A percentile compares a stretch with the other conserved stretches of the same genome.
Evolutionary conservation across 2,113 vertebrate genomes (phyloP).

Genomic region (Psilopogon haemacephalus): DNA sequence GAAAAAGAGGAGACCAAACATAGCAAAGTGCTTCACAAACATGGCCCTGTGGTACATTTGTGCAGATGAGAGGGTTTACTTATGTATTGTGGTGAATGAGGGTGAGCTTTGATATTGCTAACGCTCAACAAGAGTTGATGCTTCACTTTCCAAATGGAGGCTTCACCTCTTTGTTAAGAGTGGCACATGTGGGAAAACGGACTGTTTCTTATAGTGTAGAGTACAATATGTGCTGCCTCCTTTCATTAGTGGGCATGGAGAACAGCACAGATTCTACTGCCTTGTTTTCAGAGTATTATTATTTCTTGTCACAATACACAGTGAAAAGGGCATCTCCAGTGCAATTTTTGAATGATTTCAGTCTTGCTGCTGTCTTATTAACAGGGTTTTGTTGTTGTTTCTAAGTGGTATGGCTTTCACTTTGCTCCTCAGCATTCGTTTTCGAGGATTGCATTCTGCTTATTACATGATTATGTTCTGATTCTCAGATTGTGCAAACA

Average conservation of each 20-base stretch:
- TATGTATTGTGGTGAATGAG: not conserved
- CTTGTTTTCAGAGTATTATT: not conserved
- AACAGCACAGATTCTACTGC: not conserved
- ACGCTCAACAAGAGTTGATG: conserved; percentile 6
- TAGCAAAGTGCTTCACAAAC: not conserved
- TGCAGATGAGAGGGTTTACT: conserved; percentile 18
- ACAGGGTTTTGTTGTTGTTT: conserved; percentile 17
- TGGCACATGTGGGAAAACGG: not conserved
- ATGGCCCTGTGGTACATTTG: not conserved
- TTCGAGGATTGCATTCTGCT: conserved; percentile 22
- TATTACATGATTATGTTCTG: conserved; percentile 43
- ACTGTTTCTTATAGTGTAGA: not conserved
- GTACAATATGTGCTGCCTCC: conserved; percentile 15
- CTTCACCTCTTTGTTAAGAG: not conserved
- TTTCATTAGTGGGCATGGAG: not conserved
- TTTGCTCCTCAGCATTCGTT: conserved; percentile 36
- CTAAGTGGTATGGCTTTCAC: not conserved
- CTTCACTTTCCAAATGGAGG: conserved; percentile 1
- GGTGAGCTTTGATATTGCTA: conserved; percentile 15
- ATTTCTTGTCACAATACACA: not conserved
- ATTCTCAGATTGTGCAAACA: conserved; percentile 16
- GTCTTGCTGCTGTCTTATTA: not conserved
- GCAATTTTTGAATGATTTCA: not conserved
- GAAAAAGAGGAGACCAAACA: not conserved
- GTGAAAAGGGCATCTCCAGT: conserved; percentile 9